Conservation (phyloP, 2,113 vertebrate genomes). For the Pomatostomus ruficeps region DNA sequence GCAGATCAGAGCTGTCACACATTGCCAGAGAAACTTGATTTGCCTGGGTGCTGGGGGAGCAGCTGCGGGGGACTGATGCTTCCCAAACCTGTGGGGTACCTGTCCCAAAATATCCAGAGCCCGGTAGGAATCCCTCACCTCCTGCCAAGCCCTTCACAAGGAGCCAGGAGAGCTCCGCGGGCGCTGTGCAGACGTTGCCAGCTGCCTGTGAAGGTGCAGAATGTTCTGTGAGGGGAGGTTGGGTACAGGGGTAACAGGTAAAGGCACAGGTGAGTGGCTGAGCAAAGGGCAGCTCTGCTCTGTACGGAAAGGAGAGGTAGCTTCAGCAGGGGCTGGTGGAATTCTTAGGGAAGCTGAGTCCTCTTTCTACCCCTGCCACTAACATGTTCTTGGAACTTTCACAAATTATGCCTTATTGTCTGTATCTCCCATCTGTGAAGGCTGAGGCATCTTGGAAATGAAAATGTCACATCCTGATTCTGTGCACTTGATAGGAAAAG, state of each 20-base stretch:
- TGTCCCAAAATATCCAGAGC: background rate
- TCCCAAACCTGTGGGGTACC: background rate
- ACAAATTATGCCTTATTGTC: slow-evolving; percentile 15
- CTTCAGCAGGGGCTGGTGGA: background rate
- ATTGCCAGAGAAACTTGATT: background rate
- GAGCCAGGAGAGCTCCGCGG: background rate
- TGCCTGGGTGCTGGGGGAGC: background rate
- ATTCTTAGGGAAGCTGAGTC: background rate
- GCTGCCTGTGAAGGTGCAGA: background rate
- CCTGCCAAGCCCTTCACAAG: background rate
- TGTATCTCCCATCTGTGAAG: background rate
- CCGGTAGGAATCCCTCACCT: background rate
- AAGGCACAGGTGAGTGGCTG: background rate
- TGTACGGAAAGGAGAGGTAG: background rate
- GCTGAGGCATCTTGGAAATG: background rate
- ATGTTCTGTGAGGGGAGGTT: fast-evolving
- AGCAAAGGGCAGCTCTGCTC: background rate
- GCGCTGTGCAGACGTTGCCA: background rate
- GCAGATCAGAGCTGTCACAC: background rate
- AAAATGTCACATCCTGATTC: background rate
- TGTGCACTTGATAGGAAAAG: background rate
- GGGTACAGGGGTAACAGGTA: fast-evolving
- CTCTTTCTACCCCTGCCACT: slow-evolving; percentile 18
- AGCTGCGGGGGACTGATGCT: background rate
- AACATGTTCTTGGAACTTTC: slow-evolving; percentile 41